These are phyloP conservation scores for Cacatua alba DNA, from an alignment of 2,113 vertebrate genomes.

Conservation along the genomic window DNA sequence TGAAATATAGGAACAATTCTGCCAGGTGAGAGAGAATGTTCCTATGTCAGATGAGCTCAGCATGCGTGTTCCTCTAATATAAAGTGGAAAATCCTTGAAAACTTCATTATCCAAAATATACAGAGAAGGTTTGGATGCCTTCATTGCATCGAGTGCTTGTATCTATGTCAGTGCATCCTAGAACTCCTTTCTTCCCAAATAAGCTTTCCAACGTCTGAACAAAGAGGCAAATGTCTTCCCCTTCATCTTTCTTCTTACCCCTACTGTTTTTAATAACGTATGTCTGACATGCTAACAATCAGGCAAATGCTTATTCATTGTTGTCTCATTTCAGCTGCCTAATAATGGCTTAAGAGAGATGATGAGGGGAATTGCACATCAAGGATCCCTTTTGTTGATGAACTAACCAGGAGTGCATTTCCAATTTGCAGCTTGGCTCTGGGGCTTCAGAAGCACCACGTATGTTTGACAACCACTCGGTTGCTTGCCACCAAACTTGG, in stretches of 20 bases:
- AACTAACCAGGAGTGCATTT: constrained; percentile 50
- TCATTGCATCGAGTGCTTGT: background rate
- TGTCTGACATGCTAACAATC: constrained; percentile 67
- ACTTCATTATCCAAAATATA: background rate
- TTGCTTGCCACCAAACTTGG: constrained; percentile 35
- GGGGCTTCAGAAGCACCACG: constrained; percentile 34
- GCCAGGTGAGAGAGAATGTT: background rate
- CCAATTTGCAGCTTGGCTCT: constrained; percentile 70
- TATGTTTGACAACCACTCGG: constrained; percentile 47
- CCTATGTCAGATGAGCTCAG: background rate
- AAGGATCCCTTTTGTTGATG: constrained; percentile 56
- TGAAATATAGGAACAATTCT: background rate
- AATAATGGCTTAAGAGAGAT: constrained; percentile 50
- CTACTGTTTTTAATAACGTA: constrained; percentile 66
- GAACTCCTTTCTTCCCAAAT: constrained; percentile 45
- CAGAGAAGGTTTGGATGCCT: background rate
- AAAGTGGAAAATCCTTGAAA: background rate
- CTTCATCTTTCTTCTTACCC: constrained; percentile 38
- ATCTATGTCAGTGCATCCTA: background rate
- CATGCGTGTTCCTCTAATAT: background rate
- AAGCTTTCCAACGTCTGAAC: constrained; percentile 16
- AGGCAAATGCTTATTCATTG: constrained; percentile 54
- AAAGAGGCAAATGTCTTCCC: constrained; percentile 39
- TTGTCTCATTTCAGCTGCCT: constrained; percentile 71
- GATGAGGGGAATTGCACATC: constrained; percentile 66